Percentiles rank a stretch among this genome's conserved stretches.
phyloP scores from a whole-genome alignment of 2,888 invertebrate species.

The Pyrochroa serraticornis region DNA sequence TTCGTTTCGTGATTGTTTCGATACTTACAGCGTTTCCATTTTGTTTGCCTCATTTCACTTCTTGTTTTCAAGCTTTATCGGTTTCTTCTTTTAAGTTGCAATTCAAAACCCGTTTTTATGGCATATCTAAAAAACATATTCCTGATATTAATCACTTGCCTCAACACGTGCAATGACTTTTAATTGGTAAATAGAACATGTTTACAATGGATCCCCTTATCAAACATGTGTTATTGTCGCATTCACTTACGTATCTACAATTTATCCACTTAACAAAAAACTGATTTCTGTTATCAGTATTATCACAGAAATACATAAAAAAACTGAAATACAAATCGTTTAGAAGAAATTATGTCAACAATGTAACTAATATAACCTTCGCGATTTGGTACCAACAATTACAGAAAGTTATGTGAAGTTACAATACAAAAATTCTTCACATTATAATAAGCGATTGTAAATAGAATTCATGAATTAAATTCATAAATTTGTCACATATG shows the following conservation, averaged over 20 bases:
- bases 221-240: background rate
- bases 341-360: too few relatives aligned
- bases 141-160: slow-evolving; percentile 24
- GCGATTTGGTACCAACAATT: too few relatives aligned
- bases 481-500: too few relatives aligned
- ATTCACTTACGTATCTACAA: background rate
- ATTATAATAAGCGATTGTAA: too few relatives aligned
- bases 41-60: slow-evolving; percentile 10
- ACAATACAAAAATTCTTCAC: too few relatives aligned
- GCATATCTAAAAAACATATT: slow-evolving; percentile 31
- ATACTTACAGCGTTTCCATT: background rate
- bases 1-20: too few relatives aligned
- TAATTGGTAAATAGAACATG: slow-evolving; percentile 11
- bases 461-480: too few relatives aligned
- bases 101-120: slow-evolving; percentile 26
- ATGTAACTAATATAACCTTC: too few relatives aligned
- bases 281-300: background rate
- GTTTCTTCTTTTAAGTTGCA: slow-evolving; percentile 11
- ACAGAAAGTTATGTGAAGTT: too few relatives aligned
- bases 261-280: slow-evolving; percentile 4
- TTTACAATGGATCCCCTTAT: slow-evolving; percentile 6
- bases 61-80: slow-evolving; percentile 4
- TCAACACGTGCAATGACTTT: slow-evolving; percentile 18
- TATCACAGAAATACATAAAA: too few relatives aligned
- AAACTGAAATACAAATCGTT: too few relatives aligned